Evolutionary conservation across 2,797 vertebrate genomes (phyloP), one percentile per base, ranked within the genome.

Genomic region (Enteromius afrohamiltoni): DNA sequence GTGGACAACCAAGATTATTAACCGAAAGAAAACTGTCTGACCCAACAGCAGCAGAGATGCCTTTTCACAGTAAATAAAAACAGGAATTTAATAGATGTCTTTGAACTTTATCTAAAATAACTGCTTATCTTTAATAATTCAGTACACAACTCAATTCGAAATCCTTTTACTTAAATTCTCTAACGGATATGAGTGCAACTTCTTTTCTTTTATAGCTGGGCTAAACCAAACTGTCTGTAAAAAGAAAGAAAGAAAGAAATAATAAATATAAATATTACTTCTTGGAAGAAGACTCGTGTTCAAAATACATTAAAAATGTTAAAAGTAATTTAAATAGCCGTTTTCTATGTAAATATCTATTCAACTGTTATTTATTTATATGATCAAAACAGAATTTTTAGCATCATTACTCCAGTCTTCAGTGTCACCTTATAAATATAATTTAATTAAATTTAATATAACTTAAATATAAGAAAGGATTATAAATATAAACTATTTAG

Each of bases 91-190:
- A 81, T 83, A 81, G 74, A 40, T 49, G 76, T 80, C 71, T 79
- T 60, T 87, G 75, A 87, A 88, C 78, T 86, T 86, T 75, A 87
- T 89, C 89, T 78, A 77, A 73, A 49, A 90, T 87, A 84, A 90
- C 88, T 84, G 87, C 71, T 91, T 93, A 91, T 92, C 85, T 89
- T 92, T 83, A 91, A 92, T 90, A 91, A 93, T 92, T 90, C 90
- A 92, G 81, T 80, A 86, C 78, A 74, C 80, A 90, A 84, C 86
- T 91, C 92, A 78, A 90, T 92, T 89, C 89, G 83, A 92, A 92
- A 92, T 88, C 83, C 82, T 90, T 90, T 29, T 29, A 29, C 29
- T 29, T 29, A 2, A 29, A 29, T 89, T 91, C 88, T 68, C 80
- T 65, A 89, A 88, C 77, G 91, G 89, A 87, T 87, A 3, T 40